Evolutionary conservation across 2,797 vertebrate genomes (phyloP).

Genomic region (Malurus leucopterus): DNA sequence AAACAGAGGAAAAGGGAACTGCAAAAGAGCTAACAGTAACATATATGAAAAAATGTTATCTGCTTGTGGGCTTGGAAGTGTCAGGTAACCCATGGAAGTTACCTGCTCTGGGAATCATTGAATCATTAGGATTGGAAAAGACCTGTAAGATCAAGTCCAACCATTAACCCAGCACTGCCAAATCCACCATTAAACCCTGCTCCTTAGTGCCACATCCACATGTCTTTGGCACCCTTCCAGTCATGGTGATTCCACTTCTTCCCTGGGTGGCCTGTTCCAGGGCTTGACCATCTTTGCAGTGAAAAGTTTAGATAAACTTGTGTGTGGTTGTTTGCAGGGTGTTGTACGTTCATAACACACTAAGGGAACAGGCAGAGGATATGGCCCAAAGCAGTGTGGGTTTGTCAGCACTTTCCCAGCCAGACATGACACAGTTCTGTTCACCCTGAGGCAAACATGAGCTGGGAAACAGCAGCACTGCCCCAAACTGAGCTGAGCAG

Average conservation of each 20-base stretch:
- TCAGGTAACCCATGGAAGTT: background rate
- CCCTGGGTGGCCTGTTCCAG: background rate
- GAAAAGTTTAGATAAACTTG: background rate
- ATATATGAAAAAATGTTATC: background rate
- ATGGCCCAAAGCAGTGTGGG: background rate
- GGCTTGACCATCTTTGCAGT: background rate
- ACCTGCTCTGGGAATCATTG: background rate
- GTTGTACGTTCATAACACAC: fast-evolving
- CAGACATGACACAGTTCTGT: background rate
- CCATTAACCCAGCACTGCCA: background rate
- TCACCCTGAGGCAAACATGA: background rate
- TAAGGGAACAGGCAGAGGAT: background rate
- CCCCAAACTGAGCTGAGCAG: background rate
- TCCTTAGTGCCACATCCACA: background rate
- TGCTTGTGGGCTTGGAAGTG: background rate
- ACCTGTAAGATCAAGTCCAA: background rate
- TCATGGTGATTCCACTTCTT: background rate
- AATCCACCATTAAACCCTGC: background rate
- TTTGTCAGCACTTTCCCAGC: background rate
- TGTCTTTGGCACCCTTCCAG: background rate
- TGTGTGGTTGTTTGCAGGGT: background rate
- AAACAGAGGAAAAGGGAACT: background rate
- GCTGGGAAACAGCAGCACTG: background rate
- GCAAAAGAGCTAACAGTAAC: background rate
- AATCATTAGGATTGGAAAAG: background rate